These are phyloP conservation scores for Gambusia yucatana DNA, from an alignment of 2,797 vertebrate genomes.

Conservation along the genomic window DNA sequence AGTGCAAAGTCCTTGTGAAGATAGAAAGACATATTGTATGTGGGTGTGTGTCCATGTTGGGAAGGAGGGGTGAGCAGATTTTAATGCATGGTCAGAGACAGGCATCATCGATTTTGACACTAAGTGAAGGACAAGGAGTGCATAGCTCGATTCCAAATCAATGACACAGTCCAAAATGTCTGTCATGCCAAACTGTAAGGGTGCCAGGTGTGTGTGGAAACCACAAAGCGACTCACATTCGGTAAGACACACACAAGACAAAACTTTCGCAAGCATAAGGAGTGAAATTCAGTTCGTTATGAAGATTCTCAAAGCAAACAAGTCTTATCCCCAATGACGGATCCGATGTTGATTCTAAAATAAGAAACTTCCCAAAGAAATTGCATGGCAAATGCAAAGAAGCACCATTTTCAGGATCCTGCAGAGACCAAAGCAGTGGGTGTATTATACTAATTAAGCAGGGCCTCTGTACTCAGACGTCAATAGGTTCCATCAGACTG, in stretches of 20 bases:
- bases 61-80: conserved; percentile 38
- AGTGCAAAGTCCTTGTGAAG: background rate
- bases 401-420: conserved; percentile 68
- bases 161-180: conserved; percentile 81
- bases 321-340: conserved; percentile 32
- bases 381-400: conserved; percentile 70
- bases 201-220: conserved; percentile 71
- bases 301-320: conserved; percentile 11
- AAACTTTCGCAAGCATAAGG: conserved; percentile 16
- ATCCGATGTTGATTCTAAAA: conserved; percentile 47
- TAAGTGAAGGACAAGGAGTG: conserved; percentile 81
- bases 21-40: background rate
- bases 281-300: conserved; percentile 36
- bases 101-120: conserved; percentile 81
- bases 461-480: conserved; percentile 77
- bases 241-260: conserved; percentile 45
- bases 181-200: conserved; percentile 60
- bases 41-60: background rate
- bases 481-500: conserved; percentile 82
- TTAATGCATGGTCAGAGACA: conserved; percentile 80
- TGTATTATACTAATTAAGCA: conserved; percentile 81
- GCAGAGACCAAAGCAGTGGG: conserved; percentile 80
- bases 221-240: conserved; percentile 62
- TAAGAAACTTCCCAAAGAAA: conserved; percentile 49
- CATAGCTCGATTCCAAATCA: conserved; percentile 80